Conservation (phyloP, 2,888 invertebrate genomes). For the Alviniconcha strummeri region DNA sequence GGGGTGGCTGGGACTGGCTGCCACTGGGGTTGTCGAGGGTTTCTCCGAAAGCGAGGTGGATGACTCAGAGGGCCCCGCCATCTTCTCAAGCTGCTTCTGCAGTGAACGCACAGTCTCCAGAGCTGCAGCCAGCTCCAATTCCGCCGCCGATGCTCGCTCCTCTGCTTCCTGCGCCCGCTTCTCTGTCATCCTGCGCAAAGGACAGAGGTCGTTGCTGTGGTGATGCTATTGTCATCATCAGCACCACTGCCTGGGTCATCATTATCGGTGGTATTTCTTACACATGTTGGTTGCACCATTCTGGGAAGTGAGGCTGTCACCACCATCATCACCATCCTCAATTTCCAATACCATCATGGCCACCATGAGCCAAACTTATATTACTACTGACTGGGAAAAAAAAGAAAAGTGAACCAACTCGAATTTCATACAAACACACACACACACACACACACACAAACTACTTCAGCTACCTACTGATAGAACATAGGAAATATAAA, state of each 20-base stretch:
- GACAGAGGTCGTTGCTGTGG: too few species aligned
- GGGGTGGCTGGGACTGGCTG: background rate
- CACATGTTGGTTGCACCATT: too few species aligned
- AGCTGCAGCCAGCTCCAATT: slow-evolving; percentile 55
- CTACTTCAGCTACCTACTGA: too few species aligned
- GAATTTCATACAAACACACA: background rate
- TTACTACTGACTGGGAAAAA: background rate
- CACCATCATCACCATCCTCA: too few species aligned
- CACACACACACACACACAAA: slow-evolving; percentile 6
- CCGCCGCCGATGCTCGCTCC: slow-evolving; percentile 56
- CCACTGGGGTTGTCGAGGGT: background rate
- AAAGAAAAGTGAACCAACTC: background rate
- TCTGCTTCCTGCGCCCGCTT: slow-evolving; percentile 67
- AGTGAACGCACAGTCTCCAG: slow-evolving; percentile 59
- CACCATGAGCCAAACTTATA: background rate
- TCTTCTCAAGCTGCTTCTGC: slow-evolving; percentile 42
- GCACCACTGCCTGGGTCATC: background rate
- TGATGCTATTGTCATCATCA: background rate
- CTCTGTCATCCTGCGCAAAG: slow-evolving; percentile 59
- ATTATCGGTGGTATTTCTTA: too few species aligned
- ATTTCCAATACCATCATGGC: too few species aligned
- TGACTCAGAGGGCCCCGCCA: background rate
- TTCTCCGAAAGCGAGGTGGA: background rate
- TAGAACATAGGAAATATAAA: background rate
- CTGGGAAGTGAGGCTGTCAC: too few species aligned